A percentile compares a stretch with the other conserved stretches of the same genome.
These are phyloP conservation scores for Germaria angustata DNA, from an alignment of 2,888 invertebrate species.

Conservation along the genomic window DNA sequence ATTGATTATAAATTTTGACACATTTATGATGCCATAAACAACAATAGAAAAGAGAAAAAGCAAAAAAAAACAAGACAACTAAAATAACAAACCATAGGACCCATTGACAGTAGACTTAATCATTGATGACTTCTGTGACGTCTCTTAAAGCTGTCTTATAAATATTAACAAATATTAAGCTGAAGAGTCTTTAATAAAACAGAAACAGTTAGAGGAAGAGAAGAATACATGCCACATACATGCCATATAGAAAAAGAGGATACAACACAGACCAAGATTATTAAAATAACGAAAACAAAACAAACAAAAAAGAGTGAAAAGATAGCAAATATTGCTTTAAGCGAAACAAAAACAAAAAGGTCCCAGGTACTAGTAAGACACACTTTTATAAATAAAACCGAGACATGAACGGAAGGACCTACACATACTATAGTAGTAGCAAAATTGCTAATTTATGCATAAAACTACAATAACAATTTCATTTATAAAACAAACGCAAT, in stretches of 20 bases:
- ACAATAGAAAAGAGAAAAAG: conserved; percentile 22
- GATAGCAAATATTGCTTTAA: neutral
- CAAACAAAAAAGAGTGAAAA: neutral
- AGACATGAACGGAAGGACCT: neutral
- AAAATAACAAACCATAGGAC: neutral
- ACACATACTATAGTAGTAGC: conserved; percentile 8
- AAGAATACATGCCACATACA: neutral
- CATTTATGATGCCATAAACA: conserved; percentile 64
- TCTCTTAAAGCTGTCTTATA: conserved; percentile 54
- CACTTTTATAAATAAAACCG: neutral
- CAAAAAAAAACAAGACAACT: neutral
- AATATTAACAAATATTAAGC: conserved; percentile 55
- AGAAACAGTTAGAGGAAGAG: conserved; percentile 2
- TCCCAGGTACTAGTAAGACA: conserved; percentile 25
- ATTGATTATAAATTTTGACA: conserved; percentile 61
- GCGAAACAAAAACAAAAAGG: conserved; percentile 13
- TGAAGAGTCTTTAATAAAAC: conserved; percentile 28
- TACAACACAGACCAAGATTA: conserved; percentile 46
- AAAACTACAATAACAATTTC: conserved; percentile 22
- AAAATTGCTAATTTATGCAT: conserved; percentile 39
- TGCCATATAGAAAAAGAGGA: conserved; percentile 22
- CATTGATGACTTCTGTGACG: conserved; percentile 57
- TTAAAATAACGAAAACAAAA: neutral
- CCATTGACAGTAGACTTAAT: conserved; percentile 56
- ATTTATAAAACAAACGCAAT: conserved; percentile 3